Conservation (phyloP, 2,113 vertebrate species). For the Haplochromis burtoni region DNA sequence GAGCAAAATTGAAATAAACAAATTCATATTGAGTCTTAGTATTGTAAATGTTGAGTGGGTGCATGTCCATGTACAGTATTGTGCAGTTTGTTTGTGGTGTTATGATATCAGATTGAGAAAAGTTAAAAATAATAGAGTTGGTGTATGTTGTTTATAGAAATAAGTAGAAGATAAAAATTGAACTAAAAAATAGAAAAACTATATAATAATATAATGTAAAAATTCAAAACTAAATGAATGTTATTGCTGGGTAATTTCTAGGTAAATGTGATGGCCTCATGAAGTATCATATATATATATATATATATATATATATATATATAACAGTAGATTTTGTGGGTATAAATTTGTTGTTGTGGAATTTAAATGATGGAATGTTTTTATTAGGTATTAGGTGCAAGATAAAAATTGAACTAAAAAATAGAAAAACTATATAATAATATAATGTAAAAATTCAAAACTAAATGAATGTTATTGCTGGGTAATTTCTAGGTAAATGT, state of each 20-base stretch:
- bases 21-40: neutral
- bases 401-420: neutral
- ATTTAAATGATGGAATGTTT: neutral
- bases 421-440: neutral
- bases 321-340: neutral
- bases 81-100: neutral
- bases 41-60: neutral
- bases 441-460: neutral
- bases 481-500: neutral
- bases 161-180: too few species aligned
- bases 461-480: neutral
- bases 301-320: too few species aligned
- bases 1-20: neutral
- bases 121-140: neutral
- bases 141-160: neutral
- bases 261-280: neutral
- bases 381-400: neutral
- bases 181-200: neutral
- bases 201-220: neutral
- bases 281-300: neutral
- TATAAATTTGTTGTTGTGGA: neutral
- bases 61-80: neutral
- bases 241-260: neutral
- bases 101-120: neutral
- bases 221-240: neutral